Conservation (phyloP, 2,113 vertebrate species). For the Sylvia atricapilla region DNA sequence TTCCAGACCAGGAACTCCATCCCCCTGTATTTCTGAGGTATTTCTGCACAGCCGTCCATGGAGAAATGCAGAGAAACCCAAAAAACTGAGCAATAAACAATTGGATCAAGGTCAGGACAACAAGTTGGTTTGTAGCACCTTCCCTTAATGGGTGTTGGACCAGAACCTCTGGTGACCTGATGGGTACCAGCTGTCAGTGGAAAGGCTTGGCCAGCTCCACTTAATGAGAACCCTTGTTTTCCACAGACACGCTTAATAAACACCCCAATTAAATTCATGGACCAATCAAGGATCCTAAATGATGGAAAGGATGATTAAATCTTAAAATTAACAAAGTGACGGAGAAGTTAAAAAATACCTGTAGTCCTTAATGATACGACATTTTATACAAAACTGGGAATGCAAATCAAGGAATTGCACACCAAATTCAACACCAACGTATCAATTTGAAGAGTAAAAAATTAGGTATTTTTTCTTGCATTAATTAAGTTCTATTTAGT, state of each 20-base stretch:
- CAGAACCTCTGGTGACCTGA: background rate
- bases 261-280: background rate
- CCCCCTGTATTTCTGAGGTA: background rate
- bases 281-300: constrained; percentile 1
- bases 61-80: background rate
- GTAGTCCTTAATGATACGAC: background rate
- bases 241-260: constrained; percentile 31
- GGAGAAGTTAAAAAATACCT: background rate
- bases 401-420: background rate
- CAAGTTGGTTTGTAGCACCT: background rate
- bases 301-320: constrained; percentile 42
- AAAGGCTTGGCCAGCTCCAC: background rate
- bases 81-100: background rate
- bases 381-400: background rate
- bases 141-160: background rate
- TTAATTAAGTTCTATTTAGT: background rate
- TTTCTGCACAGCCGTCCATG: background rate
- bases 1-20: background rate
- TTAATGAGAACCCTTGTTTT: constrained; percentile 29
- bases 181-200: background rate
- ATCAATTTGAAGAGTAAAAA: background rate
- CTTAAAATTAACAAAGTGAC: background rate
- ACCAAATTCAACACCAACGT: background rate
- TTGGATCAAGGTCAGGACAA: background rate
- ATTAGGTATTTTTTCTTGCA: background rate